Evolutionary conservation across 2,797 vertebrate species (phyloP).

Genomic region (Aotus griseimembra): DNA sequence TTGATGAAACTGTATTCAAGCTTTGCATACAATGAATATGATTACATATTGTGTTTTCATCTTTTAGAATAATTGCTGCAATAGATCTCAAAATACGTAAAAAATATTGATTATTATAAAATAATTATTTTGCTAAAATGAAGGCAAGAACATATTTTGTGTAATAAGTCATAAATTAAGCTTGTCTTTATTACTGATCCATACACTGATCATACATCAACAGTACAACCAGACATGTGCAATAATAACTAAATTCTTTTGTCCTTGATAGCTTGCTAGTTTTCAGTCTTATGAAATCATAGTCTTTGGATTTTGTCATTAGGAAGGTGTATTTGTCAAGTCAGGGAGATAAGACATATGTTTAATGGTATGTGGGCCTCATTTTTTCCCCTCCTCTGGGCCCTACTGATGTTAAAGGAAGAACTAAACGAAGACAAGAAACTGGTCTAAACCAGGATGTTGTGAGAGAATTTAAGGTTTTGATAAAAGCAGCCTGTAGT

Average conservation of each 20-base stretch:
- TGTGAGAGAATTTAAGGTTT: not conserved
- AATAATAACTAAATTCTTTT: not conserved
- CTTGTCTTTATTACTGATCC: not conserved
- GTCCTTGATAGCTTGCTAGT: not conserved
- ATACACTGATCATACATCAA: not conserved
- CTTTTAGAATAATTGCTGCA: not conserved
- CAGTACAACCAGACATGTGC: not conserved
- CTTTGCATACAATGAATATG: not conserved
- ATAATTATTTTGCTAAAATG: not conserved
- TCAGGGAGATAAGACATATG: not conserved
- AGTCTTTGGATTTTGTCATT: not conserved
- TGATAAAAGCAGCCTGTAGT: not conserved
- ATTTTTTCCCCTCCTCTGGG: not conserved
- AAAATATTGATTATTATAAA: not conserved
- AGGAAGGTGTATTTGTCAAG: not conserved
- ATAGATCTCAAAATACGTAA: not conserved
- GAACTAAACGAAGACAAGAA: not conserved
- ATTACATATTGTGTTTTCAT: not conserved
- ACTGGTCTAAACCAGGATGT: not conserved
- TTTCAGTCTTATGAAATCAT: not conserved
- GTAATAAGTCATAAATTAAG: not conserved
- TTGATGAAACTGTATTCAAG: not conserved
- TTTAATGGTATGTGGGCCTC: not conserved
- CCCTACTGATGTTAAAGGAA: not conserved
- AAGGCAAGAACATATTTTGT: not conserved